phyloP scores from a whole-genome alignment of 2,113 vertebrate genomes.

The Callionymus lyra region DNA sequence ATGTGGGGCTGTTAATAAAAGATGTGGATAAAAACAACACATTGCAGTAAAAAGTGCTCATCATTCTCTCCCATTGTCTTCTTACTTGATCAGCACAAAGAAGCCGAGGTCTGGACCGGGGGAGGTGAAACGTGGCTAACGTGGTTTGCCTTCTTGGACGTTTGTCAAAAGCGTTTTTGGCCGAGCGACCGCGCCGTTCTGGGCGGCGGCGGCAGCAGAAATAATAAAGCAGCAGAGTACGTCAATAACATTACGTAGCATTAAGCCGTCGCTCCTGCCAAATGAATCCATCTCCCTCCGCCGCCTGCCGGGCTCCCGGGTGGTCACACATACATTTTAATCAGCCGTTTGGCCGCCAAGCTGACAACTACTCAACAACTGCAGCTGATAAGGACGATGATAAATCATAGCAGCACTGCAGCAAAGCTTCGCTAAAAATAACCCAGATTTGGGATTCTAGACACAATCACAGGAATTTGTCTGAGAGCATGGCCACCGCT shows the following conservation, averaged over 20 bases:
- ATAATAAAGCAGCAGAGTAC: constrained; percentile 51
- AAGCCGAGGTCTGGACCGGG: too few species aligned
- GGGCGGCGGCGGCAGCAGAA: constrained; percentile 23
- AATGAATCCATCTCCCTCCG: constrained; percentile 53
- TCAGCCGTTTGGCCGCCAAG: constrained; percentile 57
- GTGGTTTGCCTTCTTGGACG: constrained; percentile 11
- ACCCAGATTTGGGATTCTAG: constrained; percentile 19
- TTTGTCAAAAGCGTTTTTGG: constrained; percentile 39
- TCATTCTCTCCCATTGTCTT: too few species aligned
- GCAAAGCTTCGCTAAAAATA: too few species aligned
- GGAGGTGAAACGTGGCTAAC: too few species aligned
- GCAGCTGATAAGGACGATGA: constrained; percentile 54
- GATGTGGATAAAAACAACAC: too few species aligned
- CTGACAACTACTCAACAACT: constrained; percentile 55
- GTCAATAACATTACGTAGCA: constrained; percentile 61
- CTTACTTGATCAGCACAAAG: too few species aligned
- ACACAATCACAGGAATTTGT: too few species aligned
- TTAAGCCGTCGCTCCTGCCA: constrained; percentile 42
- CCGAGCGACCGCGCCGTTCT: constrained; percentile 33
- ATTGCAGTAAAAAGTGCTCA: too few species aligned
- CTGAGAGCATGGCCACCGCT: too few species aligned
- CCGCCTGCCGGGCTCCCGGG: constrained; percentile 43
- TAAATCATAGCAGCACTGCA: constrained; percentile 36
- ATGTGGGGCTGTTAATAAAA: too few species aligned
- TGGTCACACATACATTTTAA: constrained; percentile 65